Evolutionary conservation across 37 sponge, comb jelly and placozoan species (phyloP).

Genomic region (Tethya wilhelma): DNA sequence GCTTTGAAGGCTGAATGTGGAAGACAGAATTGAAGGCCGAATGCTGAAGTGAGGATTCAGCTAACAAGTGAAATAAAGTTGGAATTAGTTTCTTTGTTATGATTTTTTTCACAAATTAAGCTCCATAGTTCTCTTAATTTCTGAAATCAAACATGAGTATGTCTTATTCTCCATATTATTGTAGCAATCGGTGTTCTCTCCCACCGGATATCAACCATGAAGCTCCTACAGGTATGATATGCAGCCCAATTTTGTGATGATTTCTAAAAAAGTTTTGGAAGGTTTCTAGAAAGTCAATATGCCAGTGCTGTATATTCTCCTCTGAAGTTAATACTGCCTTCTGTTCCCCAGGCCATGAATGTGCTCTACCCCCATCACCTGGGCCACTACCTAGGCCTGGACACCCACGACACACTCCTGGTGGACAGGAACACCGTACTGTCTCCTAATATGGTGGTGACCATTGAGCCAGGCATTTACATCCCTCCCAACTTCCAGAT

Average conservation of each 20-base stretch:
- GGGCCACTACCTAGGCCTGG: constrained; percentile 87
- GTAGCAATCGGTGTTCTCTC: constrained; percentile 37
- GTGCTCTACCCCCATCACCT: constrained; percentile 78
- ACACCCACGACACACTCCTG: constrained; percentile 70
- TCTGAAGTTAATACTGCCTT: neutral
- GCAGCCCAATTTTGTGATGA: neutral
- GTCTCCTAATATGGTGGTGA: constrained; percentile 78
- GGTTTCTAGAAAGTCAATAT: neutral
- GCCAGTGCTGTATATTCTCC: neutral
- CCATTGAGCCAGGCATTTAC: constrained; percentile 85
- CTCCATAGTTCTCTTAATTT: no score
- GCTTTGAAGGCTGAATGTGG: no score
- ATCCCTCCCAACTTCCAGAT: constrained; percentile 16
- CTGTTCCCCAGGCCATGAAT: constrained; percentile 23
- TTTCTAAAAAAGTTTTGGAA: neutral
- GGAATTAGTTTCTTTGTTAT: no score
- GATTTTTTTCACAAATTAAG: no score
- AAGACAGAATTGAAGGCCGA: no score
- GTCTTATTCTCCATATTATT: neutral
- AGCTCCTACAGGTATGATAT: constrained; percentile 10
- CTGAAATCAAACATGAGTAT: neutral
- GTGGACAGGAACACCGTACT: constrained; percentile 55
- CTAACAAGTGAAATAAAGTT: no score
- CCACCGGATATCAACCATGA: neutral
- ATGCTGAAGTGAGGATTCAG: no score